Evolutionary conservation across 2,797 vertebrate genomes (phyloP).

Genomic region (Hafferia zeledoni): DNA sequence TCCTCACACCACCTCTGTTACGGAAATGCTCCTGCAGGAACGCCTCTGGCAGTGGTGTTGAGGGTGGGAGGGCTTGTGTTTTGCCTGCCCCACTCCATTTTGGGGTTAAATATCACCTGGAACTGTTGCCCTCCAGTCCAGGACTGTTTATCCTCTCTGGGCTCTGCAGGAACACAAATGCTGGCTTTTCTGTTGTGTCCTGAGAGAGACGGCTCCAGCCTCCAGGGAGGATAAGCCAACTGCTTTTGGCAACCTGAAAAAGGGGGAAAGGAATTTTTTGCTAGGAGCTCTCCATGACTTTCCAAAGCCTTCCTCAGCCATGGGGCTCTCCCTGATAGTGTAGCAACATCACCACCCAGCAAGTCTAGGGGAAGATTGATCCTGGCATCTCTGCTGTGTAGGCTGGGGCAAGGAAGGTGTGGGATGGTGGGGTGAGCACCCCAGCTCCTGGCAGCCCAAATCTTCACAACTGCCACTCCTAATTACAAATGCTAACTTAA

Average conservation of each 20-base stretch:
- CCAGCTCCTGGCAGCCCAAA: background rate
- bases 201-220: background rate
- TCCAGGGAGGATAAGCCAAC: background rate
- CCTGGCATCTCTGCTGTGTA: background rate
- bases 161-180: background rate
- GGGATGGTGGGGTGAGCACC: too few species aligned
- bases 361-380: accelerated
- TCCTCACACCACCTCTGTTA: background rate
- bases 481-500: background rate
- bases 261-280: background rate
- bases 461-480: background rate
- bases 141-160: background rate
- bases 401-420: background rate
- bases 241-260: accelerated
- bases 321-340: accelerated
- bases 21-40: accelerated
- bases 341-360: accelerated
- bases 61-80: background rate
- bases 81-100: accelerated
- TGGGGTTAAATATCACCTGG: background rate
- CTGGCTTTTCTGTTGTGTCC: background rate
- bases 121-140: background rate
- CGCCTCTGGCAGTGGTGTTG: accelerated
- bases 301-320: accelerated
- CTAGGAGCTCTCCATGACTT: too few species aligned